These are phyloP conservation scores for Oreohelix idahoensis DNA, from an alignment of 1,140 invertebrate genomes.

Conservation along the genomic window DNA sequence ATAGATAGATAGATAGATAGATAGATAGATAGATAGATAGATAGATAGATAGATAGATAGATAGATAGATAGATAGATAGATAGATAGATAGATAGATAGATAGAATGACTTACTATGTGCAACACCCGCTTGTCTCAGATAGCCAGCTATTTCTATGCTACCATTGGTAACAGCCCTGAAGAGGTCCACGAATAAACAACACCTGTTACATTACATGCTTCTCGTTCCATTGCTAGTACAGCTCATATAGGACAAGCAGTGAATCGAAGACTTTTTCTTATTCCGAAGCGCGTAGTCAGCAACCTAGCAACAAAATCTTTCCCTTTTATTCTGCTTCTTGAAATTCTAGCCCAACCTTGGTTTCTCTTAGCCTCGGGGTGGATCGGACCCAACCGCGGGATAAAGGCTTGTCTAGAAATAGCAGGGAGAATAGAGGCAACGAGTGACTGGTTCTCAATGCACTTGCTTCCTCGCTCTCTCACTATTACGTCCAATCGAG, in stretches of 20 bases:
- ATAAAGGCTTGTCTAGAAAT: constrained; percentile 15
- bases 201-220: too few species aligned
- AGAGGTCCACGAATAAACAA: too few species aligned
- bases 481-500: constrained; percentile 29
- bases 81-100: too few species aligned
- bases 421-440: constrained; percentile 30
- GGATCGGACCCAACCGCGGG: not conserved
- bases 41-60: not conserved
- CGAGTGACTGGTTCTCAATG: constrained; percentile 26
- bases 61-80: not conserved
- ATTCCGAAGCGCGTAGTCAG: not conserved
- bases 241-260: too few species aligned
- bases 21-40: constrained; percentile 11
- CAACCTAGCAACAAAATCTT: not conserved
- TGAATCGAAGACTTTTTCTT: too few species aligned
- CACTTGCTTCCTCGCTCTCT: constrained; percentile 12
- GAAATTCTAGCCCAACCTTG: not conserved
- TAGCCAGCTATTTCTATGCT: too few species aligned
- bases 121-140: too few species aligned
- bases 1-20: constrained; percentile 17
- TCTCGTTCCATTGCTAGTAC: too few species aligned
- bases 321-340: not conserved
- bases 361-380: not conserved
- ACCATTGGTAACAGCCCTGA: too few species aligned
- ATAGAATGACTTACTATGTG: too few species aligned